A percentile compares a stretch with the other conserved stretches of the same genome.
Conservation (phyloP, 2,113 vertebrate genomes). For the Emberiza fucata region DNA sequence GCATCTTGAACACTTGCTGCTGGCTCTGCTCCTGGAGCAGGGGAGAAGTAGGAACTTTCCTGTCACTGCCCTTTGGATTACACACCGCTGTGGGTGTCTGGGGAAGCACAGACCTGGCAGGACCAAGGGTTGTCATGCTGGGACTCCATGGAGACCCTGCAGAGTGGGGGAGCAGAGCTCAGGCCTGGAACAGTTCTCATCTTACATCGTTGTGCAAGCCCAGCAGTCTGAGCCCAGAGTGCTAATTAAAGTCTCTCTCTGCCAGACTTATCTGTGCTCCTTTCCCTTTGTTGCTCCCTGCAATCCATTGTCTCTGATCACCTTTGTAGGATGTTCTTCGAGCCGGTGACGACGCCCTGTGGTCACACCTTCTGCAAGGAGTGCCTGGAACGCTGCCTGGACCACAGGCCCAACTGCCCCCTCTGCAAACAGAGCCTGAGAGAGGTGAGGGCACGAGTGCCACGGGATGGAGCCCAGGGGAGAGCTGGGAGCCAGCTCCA, state of each 20-base stretch:
- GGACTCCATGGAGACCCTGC: background rate
- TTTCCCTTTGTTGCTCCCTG: background rate
- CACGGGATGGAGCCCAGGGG: rapidly evolving
- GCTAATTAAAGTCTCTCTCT: background rate
- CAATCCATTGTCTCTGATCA: background rate
- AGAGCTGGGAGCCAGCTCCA: background rate
- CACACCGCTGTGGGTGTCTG: background rate
- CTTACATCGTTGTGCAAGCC: background rate
- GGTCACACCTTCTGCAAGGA: conserved; percentile 92
- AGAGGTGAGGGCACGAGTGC: conserved; percentile 67
- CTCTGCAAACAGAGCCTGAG: conserved; percentile 91
- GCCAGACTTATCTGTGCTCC: background rate
- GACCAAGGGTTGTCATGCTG: background rate
- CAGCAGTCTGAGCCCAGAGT: background rate
- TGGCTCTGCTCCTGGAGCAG: background rate
- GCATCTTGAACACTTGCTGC: background rate
- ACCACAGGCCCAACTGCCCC: conserved; percentile 87
- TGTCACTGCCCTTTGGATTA: background rate
- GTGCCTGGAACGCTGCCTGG: conserved; percentile 88
- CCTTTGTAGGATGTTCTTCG: conserved; percentile 80
- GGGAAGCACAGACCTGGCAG: background rate
- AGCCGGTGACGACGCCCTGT: conserved; percentile 88
- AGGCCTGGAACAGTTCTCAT: background rate
- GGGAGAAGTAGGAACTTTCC: background rate
- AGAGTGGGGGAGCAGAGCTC: background rate